Percentiles rank a stretch among this genome's conserved stretches.
These are phyloP conservation scores for Myotis lucifugus DNA, from an alignment of 2,113 vertebrate species.

Conservation along the genomic window DNA sequence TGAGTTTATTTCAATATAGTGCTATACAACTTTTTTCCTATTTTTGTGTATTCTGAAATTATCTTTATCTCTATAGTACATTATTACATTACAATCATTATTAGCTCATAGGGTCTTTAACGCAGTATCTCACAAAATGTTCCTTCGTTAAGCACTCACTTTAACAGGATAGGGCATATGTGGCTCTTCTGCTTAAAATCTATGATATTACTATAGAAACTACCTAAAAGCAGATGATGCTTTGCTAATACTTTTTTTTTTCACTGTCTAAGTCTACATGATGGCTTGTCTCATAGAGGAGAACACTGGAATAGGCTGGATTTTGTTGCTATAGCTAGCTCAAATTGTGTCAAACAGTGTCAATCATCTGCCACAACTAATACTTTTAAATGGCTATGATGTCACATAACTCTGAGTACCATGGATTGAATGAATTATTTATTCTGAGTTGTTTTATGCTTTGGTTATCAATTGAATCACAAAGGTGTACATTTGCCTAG, in stretches of 20 bases:
- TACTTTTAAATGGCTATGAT: neutral
- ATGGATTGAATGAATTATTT: neutral
- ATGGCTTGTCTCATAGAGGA: neutral
- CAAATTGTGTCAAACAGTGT: neutral
- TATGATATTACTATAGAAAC: neutral
- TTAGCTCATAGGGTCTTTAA: neutral
- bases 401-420: neutral
- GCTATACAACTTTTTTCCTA: neutral
- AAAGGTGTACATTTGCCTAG: neutral
- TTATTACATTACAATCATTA: neutral
- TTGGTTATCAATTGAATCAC: constrained; percentile 3
- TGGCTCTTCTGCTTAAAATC: neutral
- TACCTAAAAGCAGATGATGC: neutral
- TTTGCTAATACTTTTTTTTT: neutral
- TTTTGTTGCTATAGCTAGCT: neutral
- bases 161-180: neutral
- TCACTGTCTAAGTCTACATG: neutral
- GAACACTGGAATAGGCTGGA: neutral
- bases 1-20: neutral
- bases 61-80: neutral
- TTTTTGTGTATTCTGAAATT: neutral
- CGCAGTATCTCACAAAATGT: neutral
- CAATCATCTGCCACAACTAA: no score
- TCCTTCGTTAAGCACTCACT: neutral
- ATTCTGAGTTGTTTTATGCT: neutral